phyloP scores from a whole-genome alignment of 2,888 invertebrate genomes.

The Dryomyza anilis region DNA sequence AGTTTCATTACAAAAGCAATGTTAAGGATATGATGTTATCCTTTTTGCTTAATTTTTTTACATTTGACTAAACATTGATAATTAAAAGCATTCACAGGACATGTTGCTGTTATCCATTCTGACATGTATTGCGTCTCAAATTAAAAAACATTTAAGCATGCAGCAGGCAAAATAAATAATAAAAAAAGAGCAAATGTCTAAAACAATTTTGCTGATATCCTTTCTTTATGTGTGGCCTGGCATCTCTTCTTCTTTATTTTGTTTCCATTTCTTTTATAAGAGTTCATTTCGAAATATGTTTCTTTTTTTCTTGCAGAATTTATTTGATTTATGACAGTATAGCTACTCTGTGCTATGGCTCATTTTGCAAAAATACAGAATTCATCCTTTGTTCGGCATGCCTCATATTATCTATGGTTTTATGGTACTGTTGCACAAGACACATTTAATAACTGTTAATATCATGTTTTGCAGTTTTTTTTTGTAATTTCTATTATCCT shows the following conservation, averaged over 20 bases:
- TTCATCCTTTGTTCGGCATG: not conserved
- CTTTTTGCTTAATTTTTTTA: conserved; percentile 1
- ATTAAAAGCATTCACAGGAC: not conserved
- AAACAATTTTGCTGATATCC: not conserved
- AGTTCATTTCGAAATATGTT: not conserved
- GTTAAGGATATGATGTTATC: not conserved
- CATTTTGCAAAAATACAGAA: not conserved
- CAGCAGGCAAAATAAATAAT: no score
- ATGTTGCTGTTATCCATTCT: conserved; percentile 1
- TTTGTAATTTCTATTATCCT: not conserved
- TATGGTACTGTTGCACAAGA: no score
- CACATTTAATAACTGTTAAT: conserved; percentile 6
- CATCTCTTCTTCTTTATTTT: no score
- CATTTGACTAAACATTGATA: conserved; percentile 13
- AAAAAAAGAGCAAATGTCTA: not conserved
- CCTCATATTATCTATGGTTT: not conserved
- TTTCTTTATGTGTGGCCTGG: not conserved
- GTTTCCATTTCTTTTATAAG: not conserved
- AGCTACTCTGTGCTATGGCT: not conserved
- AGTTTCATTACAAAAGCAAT: not conserved
- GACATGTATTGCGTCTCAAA: conserved; percentile 1
- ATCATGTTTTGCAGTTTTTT: not conserved
- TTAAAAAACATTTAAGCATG: conserved; percentile 5
- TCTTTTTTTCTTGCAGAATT: not conserved
- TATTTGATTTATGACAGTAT: conserved; percentile 9